Percentiles rank a stretch among this genome's conserved stretches.
Evolutionary conservation across 2,113 vertebrate species (phyloP).

Genomic region (Galbula dea): DNA sequence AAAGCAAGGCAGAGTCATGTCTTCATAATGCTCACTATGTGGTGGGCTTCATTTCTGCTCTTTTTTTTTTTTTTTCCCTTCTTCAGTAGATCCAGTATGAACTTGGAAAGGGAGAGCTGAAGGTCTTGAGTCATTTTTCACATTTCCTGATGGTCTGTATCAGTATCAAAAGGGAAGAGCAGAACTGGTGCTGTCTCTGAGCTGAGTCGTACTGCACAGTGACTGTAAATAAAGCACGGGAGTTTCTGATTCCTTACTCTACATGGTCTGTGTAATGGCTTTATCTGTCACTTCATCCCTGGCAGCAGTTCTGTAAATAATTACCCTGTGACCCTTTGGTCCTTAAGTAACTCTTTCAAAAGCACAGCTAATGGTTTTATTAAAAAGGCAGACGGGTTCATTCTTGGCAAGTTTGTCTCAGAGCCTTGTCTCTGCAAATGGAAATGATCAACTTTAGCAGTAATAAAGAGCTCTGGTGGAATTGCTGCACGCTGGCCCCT

Average conservation of each 20-base stretch:
- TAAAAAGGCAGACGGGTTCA: background rate
- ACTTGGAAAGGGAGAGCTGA: background rate
- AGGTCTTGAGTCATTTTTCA: background rate
- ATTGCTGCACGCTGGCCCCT: accelerated
- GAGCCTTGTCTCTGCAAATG: background rate
- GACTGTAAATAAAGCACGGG: background rate
- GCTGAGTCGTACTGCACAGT: background rate
- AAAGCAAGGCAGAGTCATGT: background rate
- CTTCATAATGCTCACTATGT: background rate
- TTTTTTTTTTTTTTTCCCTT: background rate
- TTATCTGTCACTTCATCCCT: background rate
- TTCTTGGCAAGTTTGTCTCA: background rate
- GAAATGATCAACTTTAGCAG: background rate
- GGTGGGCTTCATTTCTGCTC: background rate
- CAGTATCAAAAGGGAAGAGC: background rate
- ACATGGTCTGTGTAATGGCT: background rate
- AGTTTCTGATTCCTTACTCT: slow-evolving; percentile 12
- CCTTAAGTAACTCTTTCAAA: slow-evolving; percentile 24
- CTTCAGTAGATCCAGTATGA: background rate
- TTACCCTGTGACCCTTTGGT: background rate
- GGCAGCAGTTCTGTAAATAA: slow-evolving; percentile 29
- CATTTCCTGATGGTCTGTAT: background rate
- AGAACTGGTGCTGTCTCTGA: background rate
- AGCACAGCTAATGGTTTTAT: slow-evolving; percentile 28
- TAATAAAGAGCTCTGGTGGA: background rate